These are phyloP conservation scores for Prenolepis imparis DNA, from an alignment of 2,888 invertebrate genomes.

Conservation along the genomic window DNA sequence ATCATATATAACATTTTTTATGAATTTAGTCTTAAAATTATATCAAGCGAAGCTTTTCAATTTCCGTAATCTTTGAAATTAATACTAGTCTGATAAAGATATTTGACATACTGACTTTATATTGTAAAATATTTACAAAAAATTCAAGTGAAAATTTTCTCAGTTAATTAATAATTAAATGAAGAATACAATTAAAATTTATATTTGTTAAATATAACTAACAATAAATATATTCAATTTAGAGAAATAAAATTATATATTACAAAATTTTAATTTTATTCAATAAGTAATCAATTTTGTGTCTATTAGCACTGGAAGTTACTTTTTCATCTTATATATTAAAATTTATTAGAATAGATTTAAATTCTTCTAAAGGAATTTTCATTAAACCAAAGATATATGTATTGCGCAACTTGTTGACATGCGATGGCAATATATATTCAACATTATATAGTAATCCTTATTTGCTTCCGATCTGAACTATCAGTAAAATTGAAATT, in stretches of 20 bases:
- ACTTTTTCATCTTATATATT: not conserved
- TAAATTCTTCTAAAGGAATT: too few relatives aligned
- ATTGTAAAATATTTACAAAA: not conserved
- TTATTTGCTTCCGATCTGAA: not conserved
- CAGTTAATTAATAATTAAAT: not conserved
- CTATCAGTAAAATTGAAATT: conserved; percentile 12
- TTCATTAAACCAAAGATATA: too few relatives aligned
- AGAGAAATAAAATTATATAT: not conserved
- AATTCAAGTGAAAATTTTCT: not conserved
- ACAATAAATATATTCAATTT: not conserved
- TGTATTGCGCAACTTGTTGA: too few relatives aligned
- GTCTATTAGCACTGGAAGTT: not conserved
- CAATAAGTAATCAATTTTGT: not conserved
- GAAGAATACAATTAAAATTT: not conserved
- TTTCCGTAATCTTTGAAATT: conserved; percentile 1
- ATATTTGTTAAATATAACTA: not conserved
- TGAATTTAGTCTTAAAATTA: not conserved
- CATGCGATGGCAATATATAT: too few relatives aligned
- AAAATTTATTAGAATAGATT: not conserved
- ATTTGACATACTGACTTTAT: not conserved
- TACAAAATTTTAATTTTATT: not conserved
- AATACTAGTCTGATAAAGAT: not conserved
- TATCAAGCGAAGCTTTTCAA: not conserved
- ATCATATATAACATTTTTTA: not conserved
- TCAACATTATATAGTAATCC: not conserved